These are phyloP conservation scores for Hoplias malabaricus DNA, from an alignment of 2,113 vertebrate genomes.

Conservation along the genomic window DNA sequence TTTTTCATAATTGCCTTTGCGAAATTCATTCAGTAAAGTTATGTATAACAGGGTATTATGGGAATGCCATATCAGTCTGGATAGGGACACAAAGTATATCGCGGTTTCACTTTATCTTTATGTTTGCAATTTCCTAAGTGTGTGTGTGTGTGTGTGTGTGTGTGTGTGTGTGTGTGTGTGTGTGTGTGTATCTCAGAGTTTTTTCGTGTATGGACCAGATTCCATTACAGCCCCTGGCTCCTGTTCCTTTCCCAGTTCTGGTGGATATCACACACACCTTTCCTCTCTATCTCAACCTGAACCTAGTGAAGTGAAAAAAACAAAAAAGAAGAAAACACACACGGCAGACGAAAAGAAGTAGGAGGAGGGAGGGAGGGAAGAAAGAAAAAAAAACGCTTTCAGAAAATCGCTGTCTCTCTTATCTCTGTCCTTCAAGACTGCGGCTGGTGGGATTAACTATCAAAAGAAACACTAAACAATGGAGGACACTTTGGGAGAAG, in stretches of 20 bases:
- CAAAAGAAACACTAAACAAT: constrained; percentile 47
- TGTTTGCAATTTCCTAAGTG: not conserved
- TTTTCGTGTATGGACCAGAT: not conserved
- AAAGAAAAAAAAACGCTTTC: not conserved
- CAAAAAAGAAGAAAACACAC: not conserved
- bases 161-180: constrained; percentile 24
- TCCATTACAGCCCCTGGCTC: not conserved
- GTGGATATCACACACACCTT: not conserved
- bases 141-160: constrained; percentile 16
- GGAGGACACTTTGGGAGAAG: constrained; percentile 32
- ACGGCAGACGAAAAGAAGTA: constrained; percentile 14
- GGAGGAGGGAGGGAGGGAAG: not conserved
- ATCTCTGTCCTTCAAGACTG: constrained; percentile 60
- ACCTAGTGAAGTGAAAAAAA: constrained; percentile 22
- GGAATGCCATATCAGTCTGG: not conserved
- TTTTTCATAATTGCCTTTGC: no score
- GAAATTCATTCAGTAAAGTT: not conserved
- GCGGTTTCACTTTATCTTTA: not conserved
- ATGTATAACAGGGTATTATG: not conserved
- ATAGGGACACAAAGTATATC: not conserved
- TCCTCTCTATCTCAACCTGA: constrained; percentile 13
- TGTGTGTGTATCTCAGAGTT: not conserved
- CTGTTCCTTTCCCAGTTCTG: constrained; percentile 2
- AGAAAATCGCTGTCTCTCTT: constrained; percentile 30
- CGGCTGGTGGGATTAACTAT: constrained; percentile 47